Conservation (phyloP, 2,797 vertebrate species). For the Tolypeutes matacus region DNA sequence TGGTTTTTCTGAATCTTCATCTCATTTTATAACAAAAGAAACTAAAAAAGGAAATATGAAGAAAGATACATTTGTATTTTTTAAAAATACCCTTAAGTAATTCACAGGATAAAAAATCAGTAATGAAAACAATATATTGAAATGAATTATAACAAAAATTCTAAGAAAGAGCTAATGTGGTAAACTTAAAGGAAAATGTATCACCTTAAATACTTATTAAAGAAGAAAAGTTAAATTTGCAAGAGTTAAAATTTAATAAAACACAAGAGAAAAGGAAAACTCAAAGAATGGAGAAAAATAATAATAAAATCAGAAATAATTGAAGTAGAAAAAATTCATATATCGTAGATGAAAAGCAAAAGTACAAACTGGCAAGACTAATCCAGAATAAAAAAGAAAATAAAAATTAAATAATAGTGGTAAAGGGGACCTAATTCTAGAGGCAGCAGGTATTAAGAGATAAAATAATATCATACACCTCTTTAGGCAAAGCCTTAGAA, state of each 20-base stretch:
- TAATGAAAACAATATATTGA: background rate
- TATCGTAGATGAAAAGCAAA: background rate
- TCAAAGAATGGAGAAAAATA: background rate
- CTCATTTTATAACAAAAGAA: background rate
- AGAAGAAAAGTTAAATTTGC: background rate
- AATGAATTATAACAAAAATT: conserved; percentile 10
- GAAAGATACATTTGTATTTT: background rate
- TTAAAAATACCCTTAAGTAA: background rate
- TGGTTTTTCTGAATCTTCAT: background rate
- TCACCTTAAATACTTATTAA: background rate
- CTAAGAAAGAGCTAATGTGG: background rate
- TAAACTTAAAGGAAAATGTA: background rate
- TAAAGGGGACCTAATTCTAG: background rate
- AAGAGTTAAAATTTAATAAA: background rate
- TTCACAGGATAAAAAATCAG: background rate
- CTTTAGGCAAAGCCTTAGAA: background rate
- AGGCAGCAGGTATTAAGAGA: background rate
- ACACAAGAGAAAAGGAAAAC: background rate
- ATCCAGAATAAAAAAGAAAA: background rate
- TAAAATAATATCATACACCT: background rate
- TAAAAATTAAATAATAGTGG: background rate
- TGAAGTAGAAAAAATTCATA: background rate
- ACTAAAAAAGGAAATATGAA: background rate
- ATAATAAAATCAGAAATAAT: background rate
- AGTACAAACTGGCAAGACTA: background rate